A percentile compares a stretch with the other conserved stretches of the same genome.
Evolutionary conservation across 2,888 invertebrate species (phyloP).

Genomic region (Zaprionus obscuricornis): DNA sequence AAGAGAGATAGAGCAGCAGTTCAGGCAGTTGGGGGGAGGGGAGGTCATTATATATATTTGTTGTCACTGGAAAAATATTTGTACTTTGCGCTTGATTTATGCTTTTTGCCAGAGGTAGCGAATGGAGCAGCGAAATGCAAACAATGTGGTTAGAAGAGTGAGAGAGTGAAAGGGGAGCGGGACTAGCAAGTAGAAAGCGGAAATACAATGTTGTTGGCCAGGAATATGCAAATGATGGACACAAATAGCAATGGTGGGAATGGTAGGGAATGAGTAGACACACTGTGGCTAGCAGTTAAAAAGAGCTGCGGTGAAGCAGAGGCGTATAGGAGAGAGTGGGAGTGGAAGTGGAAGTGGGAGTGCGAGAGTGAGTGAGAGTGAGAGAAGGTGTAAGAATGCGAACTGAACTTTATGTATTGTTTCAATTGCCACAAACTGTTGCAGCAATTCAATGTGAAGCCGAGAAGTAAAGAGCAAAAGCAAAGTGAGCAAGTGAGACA

Average conservation of each 20-base stretch:
- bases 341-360: not conserved
- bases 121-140: slow-evolving; percentile 58
- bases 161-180: not conserved
- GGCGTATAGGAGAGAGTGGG: not conserved
- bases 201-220: not conserved
- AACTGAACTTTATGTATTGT: slow-evolving; percentile 17
- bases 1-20: no score
- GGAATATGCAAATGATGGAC: slow-evolving; percentile 14
- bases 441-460: slow-evolving; percentile 26
- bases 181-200: not conserved
- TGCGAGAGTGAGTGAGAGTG: not conserved
- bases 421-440: slow-evolving; percentile 56
- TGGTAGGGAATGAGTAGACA: not conserved
- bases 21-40: slow-evolving; percentile 17
- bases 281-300: no score
- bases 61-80: slow-evolving; percentile 74
- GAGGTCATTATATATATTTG: slow-evolving; percentile 74
- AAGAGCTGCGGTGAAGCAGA: no score
- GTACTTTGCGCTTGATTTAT: slow-evolving; percentile 75
- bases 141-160: slow-evolving; percentile 46
- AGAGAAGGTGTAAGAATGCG: not conserved
- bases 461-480: not conserved
- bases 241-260: slow-evolving; percentile 3
- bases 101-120: slow-evolving; percentile 46
- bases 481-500: no score